Evolutionary conservation across 2,888 invertebrate species (phyloP), one percentile per base, ranked within the genome.

Genomic region (Hoplodrina ambigua): DNA sequence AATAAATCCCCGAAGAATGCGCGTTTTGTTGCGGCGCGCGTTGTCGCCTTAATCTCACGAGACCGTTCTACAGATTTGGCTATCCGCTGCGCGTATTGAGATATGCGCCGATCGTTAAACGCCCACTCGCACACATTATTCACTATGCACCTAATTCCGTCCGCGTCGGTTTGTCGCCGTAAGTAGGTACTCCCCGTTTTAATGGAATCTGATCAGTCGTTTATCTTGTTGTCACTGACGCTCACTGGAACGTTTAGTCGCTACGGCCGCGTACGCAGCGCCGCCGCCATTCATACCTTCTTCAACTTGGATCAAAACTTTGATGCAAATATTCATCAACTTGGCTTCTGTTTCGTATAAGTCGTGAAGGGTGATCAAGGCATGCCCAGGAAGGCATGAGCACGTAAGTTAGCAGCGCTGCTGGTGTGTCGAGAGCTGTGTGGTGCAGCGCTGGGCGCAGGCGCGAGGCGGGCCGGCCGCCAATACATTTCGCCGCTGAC

Each of bases 1-100:
- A 81, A 91, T 93, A 91, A 91, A 92, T 92, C 88, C 85, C 79
- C 78, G 72, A 84, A 88, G 91, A 92, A 91, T 91, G 91, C 82
- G 84, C 82, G 82, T 86, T 84, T 86, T 86, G 87, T 86, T 83
- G 82, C 80, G 75, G 72, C 76, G 77, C 79, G 75, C 81, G 81
- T 74, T 81, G 69, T 81, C 75, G 78, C 74, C 83, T 83, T 86
- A 83, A 85, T 88, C 88, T 89, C 90, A 73, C 78, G 87, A 87
- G 87, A 87, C 86, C 88, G 87, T 86, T 87, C 83, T 83, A 86
- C 88, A 83, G 79, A 88, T 87, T 87, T 84, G 87, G 87, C 86
- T 83, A 86, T 87, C 73, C 76, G 67, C 72, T 71, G 78, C 75
- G 64, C 67, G 57, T 76, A 82, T 80, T 82, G 83, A 83, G 80